Base-by-base conservation (phyloP, 2,113 vertebrate genomes). In the Sturnus vulgaris region DNA sequence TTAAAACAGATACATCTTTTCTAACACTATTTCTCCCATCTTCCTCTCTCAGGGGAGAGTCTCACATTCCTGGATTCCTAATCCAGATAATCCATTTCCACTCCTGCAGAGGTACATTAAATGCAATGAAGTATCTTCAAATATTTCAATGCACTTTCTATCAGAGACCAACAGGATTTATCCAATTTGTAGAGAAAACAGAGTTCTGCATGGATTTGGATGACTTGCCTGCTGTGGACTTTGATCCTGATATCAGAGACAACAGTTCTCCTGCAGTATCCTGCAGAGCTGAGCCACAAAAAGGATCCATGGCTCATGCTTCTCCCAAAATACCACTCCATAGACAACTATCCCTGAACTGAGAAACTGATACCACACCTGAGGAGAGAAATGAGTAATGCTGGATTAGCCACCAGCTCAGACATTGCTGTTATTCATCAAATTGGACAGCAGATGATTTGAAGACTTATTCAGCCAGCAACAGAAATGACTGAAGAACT, bases 401-500 rank as follows among this genome's bases (percentile, higher is more conserved):
- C 35, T 77, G 76, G 71, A 66, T 83, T 55, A 95, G 64, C 68
- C 81, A 49, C 2, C 6, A 68, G 22, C 59, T 68, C 31, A n/a
- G 27, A 37, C 31, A 16, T 6, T 33, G 84, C 78, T 90, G 55
- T 42, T 83, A 83, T 75, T 86, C 85, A 90, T 83, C 82, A 88
- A 72, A 70, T 7, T 42, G 37, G 63, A 82, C 53, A 86, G 70
- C n/a, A 68, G 27, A 65, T 25, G 59, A 63, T 87, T 63, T 66
- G 63, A 95, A 95, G 59, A 22, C n/a, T 70, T 93, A 76, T 80
- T 93, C 82, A 95, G 50, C 15, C 85, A 93, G 55, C 59, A 77
- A 80, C 44, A 69, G 47, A 80, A 65, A 15, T 50, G 59, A 88
- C 59, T 52, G 63, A 73, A 95, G 78, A 83, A 88, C 27, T 70